A percentile compares a stretch with the other conserved stretches of the same genome.
Conservation (phyloP, 2,113 vertebrate genomes). For the Aythya baeri region DNA sequence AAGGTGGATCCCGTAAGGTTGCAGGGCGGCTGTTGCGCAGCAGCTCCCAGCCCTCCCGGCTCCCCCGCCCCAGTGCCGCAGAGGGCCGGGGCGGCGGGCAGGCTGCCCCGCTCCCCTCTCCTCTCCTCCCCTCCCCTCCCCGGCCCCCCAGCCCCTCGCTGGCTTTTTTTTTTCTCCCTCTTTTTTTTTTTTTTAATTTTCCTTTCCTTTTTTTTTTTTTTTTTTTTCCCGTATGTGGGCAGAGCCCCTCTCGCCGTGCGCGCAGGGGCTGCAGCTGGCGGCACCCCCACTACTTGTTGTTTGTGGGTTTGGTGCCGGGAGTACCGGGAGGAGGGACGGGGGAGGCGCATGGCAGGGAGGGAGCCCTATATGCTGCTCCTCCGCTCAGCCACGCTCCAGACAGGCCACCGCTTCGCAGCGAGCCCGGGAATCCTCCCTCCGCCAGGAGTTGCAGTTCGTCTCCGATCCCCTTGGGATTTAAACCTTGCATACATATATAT, state of each 20-base stretch:
- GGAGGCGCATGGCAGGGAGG: constrained; percentile 46
- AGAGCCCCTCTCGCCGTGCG: not conserved
- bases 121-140: not conserved
- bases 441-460: constrained; percentile 44
- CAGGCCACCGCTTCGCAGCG: constrained; percentile 29
- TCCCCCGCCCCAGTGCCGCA: constrained; percentile 67
- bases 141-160: not conserved
- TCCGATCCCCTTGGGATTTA: constrained; percentile 54
- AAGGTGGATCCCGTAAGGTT: constrained; percentile 30
- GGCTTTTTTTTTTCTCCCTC: not conserved
- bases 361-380: constrained; percentile 32
- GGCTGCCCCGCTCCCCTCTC: not conserved
- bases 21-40: constrained; percentile 18
- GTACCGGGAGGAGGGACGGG: constrained; percentile 48
- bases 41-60: not conserved
- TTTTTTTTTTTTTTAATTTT: no score
- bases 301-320: constrained; percentile 38
- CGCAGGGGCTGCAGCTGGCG: constrained; percentile 1
- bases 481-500: constrained; percentile 5
- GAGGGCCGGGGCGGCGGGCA: not conserved
- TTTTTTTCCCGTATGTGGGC: not conserved
- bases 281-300: constrained; percentile 35
- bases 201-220: not conserved
- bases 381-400: constrained; percentile 20
- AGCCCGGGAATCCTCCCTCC: not conserved